These are phyloP conservation scores for Ascaphus truei DNA, from an alignment of 2,113 vertebrate genomes.

Conservation along the genomic window DNA sequence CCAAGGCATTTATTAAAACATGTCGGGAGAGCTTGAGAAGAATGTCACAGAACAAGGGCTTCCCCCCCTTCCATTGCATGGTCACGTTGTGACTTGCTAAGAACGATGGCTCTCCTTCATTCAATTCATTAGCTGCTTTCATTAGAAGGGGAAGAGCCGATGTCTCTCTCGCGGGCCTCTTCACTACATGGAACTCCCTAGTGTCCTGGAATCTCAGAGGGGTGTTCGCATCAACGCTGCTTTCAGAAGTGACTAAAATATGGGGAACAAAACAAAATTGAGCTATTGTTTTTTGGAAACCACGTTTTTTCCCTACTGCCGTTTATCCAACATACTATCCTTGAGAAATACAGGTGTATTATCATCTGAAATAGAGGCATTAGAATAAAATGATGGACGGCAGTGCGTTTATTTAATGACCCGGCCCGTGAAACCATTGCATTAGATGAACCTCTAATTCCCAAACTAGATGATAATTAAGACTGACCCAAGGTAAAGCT, in stretches of 20 bases:
- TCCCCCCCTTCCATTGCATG: slow-evolving; percentile 32
- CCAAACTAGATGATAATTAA: no score
- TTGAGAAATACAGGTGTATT: no score
- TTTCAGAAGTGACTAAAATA: slow-evolving; percentile 42
- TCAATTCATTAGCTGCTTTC: neutral
- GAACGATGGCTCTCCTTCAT: slow-evolving; percentile 1
- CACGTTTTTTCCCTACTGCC: no score
- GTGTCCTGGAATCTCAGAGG: slow-evolving; percentile 30
- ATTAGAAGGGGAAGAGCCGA: neutral
- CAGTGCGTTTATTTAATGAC: no score
- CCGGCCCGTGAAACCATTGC: no score
- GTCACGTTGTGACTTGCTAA: slow-evolving; percentile 24
- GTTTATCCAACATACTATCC: no score
- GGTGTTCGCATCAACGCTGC: slow-evolving; percentile 24
- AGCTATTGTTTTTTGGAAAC: neutral
- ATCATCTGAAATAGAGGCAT: no score
- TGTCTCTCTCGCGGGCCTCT: neutral
- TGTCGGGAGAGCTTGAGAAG: slow-evolving; percentile 41
- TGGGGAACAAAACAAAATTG: neutral
- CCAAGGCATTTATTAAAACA: slow-evolving; percentile 37
- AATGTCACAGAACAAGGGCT: slow-evolving; percentile 24
- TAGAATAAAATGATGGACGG: no score
- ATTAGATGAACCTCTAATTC: no score
- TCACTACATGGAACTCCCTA: slow-evolving; percentile 6
- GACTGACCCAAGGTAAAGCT: no score